Conservation (phyloP, 2,113 vertebrate genomes). For the Pachypanchax playfairii region DNA sequence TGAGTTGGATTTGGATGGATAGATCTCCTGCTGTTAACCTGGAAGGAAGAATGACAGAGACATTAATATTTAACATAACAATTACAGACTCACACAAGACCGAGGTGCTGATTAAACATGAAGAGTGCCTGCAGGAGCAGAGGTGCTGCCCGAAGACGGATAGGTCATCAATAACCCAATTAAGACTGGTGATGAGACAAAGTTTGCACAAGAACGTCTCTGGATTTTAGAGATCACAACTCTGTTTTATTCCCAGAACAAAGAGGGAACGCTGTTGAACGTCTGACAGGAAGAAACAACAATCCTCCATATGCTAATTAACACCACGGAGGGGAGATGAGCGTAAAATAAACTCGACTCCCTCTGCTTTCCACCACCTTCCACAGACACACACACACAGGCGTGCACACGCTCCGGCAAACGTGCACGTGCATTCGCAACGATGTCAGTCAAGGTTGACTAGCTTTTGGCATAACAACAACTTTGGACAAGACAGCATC, state of each 20-base stretch:
- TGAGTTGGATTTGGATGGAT: conserved; percentile 91
- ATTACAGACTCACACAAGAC: conserved; percentile 24
- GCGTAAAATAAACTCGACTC: conserved; percentile 41
- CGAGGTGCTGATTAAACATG: conserved; percentile 23
- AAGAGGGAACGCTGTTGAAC: neutral
- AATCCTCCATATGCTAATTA: conserved; percentile 53
- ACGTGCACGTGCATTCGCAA: conserved; percentile 28
- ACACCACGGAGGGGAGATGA: conserved; percentile 31
- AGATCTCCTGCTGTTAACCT: conserved; percentile 90
- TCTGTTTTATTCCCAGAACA: conserved; percentile 17
- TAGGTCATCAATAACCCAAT: conserved; percentile 47
- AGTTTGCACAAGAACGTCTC: conserved; percentile 18
- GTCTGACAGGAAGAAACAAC: conserved; percentile 28
- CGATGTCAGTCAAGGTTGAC: conserved; percentile 53
- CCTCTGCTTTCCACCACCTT: conserved; percentile 25
- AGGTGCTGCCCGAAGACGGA: conserved; percentile 23
- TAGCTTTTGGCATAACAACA: conserved; percentile 57
- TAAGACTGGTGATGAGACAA: conserved; percentile 32
- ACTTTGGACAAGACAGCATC: conserved; percentile 60
- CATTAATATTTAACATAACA: conserved; percentile 44
- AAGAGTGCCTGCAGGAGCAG: conserved; percentile 38
- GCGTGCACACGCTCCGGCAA: conserved; percentile 13
- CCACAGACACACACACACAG: conserved; percentile 38
- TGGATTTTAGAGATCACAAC: conserved; percentile 21
- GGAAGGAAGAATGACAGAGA: conserved; percentile 27